These are phyloP conservation scores for Plodia interpunctella DNA, from an alignment of 1,140 invertebrate species.

Conservation along the genomic window DNA sequence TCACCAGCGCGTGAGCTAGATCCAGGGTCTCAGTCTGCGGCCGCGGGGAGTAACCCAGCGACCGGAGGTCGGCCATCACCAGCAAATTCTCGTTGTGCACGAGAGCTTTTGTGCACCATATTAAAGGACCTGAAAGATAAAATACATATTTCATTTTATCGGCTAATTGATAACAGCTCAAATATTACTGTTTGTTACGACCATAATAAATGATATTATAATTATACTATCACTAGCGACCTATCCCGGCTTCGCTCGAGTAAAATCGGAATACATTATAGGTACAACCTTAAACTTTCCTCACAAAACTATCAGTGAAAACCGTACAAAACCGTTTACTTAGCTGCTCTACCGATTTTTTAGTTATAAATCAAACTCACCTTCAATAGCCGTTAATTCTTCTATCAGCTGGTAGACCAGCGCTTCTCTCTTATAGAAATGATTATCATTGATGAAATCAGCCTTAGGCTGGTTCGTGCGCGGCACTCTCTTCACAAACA, in stretches of 20 bases:
- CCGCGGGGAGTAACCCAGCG: constrained; percentile 36
- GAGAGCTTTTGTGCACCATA: constrained; percentile 41
- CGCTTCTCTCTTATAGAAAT: constrained; percentile 43
- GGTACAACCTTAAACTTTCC: too few relatives aligned
- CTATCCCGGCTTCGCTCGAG: too few relatives aligned
- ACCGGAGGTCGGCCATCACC: constrained; percentile 46
- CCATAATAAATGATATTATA: background rate
- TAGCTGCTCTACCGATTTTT: too few relatives aligned
- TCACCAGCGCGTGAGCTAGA: constrained; percentile 33
- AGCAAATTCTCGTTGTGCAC: constrained; percentile 43
- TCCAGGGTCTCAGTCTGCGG: constrained; percentile 33
- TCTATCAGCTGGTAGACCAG: constrained; percentile 42
- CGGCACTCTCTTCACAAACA: constrained; percentile 53
- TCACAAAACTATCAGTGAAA: too few relatives aligned
- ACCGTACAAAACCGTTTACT: too few relatives aligned
- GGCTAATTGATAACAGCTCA: too few relatives aligned
- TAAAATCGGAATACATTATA: too few relatives aligned
- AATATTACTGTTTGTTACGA: background rate
- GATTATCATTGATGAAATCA: constrained; percentile 38
- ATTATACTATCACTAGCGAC: too few relatives aligned
- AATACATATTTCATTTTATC: background rate
- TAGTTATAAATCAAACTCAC: constrained; percentile 30
- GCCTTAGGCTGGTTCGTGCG: constrained; percentile 45
- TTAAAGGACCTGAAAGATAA: constrained; percentile 32
- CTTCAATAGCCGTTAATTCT: constrained; percentile 31